Evolutionary conservation across 2,888 invertebrate species (phyloP).

Genomic region (Folsomia candida): DNA sequence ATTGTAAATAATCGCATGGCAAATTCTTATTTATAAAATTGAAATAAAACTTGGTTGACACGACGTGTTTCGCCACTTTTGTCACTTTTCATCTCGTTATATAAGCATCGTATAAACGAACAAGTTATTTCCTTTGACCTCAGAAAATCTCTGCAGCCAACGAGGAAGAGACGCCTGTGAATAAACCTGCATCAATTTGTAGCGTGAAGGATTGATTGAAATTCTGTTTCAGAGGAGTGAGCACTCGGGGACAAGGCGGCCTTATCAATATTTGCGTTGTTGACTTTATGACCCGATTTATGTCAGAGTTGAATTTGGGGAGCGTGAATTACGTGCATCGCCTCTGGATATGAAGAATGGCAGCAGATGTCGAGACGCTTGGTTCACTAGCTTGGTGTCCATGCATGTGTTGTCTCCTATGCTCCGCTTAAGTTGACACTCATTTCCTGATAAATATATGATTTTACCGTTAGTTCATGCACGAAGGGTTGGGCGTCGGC

Average conservation of each 20-base stretch:
- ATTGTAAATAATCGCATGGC: too few species aligned
- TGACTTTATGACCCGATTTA: background rate
- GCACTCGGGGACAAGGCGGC: background rate
- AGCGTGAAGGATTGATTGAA: background rate
- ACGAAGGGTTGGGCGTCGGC: background rate
- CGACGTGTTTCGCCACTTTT: too few species aligned
- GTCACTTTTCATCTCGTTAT: too few species aligned
- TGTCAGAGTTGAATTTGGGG: background rate
- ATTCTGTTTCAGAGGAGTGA: background rate
- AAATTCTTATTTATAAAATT: too few species aligned
- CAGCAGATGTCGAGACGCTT: background rate
- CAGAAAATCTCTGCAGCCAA: too few species aligned
- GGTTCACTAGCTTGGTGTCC: too few species aligned
- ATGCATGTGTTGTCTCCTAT: too few species aligned
- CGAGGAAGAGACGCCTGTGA: too few species aligned
- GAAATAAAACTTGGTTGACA: too few species aligned
- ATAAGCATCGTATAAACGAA: too few species aligned
- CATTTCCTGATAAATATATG: background rate
- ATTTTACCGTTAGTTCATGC: background rate
- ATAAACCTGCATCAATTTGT: too few species aligned
- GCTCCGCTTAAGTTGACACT: background rate
- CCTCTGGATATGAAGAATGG: background rate
- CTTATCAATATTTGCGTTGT: background rate
- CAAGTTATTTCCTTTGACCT: too few species aligned
- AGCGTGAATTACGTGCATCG: background rate